Percentiles rank a stretch among this genome's conserved stretches.
Conservation (phyloP, 2,113 vertebrate genomes). For the Poicephalus gulielmi region DNA sequence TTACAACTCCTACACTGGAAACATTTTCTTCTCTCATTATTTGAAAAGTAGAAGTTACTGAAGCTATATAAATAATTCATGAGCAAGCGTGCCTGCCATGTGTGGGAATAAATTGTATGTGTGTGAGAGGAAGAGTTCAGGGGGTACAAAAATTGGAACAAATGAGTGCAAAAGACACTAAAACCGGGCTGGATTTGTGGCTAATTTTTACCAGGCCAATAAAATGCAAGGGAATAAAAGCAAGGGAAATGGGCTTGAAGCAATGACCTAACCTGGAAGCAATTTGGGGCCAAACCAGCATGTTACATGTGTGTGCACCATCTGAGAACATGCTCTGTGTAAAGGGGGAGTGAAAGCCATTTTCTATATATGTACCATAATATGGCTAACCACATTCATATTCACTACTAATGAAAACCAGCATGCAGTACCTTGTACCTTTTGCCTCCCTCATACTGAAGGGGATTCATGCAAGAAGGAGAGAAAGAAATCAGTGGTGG, state of each 20-base stretch:
- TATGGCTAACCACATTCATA: not conserved
- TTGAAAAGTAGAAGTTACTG: slow-evolving; percentile 45
- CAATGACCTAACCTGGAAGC: not conserved
- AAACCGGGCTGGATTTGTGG: slow-evolving; percentile 9
- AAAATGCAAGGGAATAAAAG: not conserved
- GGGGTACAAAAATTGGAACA: slow-evolving; percentile 40
- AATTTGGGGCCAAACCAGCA: slow-evolving; percentile 25
- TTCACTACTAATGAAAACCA: not conserved
- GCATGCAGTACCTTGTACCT: not conserved
- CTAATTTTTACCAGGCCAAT: slow-evolving; percentile 22
- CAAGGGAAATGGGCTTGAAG: not conserved
- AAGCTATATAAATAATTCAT: slow-evolving; percentile 58
- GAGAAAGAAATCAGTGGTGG: not conserved
- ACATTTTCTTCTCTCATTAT: slow-evolving; percentile 30
- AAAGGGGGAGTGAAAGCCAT: not conserved
- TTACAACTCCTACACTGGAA: slow-evolving; percentile 47
- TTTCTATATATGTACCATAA: not conserved
- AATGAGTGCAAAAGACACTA: slow-evolving; percentile 9
- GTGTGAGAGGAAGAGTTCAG: slow-evolving; percentile 1
- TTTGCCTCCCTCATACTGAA: not conserved
- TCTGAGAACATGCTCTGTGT: not conserved
- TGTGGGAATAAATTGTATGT: slow-evolving; percentile 45
- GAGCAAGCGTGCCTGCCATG: slow-evolving; percentile 22
- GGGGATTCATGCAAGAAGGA: not conserved
- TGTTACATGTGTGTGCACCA: not conserved